Evolutionary conservation across 2,797 vertebrate genomes (phyloP), one percentile per base, ranked within the genome.

Genomic region (Pseudomugil tenellus): DNA sequence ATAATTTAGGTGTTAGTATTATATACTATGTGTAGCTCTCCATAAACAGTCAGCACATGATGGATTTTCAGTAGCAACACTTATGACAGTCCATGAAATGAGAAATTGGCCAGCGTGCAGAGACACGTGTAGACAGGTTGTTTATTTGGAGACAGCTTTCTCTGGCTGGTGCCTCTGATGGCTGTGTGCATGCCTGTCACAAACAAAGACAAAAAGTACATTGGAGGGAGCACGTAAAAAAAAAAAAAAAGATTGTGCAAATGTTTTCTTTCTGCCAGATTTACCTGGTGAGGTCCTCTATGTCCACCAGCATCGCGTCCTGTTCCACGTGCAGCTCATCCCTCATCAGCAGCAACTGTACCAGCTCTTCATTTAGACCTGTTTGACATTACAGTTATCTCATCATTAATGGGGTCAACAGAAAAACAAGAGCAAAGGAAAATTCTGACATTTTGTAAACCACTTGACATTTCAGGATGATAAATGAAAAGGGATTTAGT

Each of bases 291-390:
- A 98, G 92, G 72, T 99, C 97, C 78, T 99, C 97, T 14, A 99
- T 96, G 89, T 99, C 97, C 87, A 99, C 97, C 90, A 98, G 91
- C 97, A 99, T 99, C 75, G 97, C 97, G 0, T 99, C 97, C 84
- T 99, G 97, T 88, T 99, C 97, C 8, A 97, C 96, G 67, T 99
- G 97, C 70, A 98, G 94, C 89, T 99, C 97, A 6, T 99, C 97
- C 80, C 97, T 94, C 75, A 98, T 91, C 57, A 99, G 93, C 57
- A 98, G 94, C 91, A 98, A 86, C 92, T 98, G 96, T 72, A 98
- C 97, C 87, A 98, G 87, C 92, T 98, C 97, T 91, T 97, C 97
- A 65, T 98, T 99, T 84, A 98, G 90, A 92, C 95, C 97, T 99
- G 89, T 39, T 4, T 31, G 16, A 46, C 25, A 34, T 21, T 5